Evolutionary conservation across 2,113 vertebrate species (phyloP).

Genomic region (Okapia johnstoni): DNA sequence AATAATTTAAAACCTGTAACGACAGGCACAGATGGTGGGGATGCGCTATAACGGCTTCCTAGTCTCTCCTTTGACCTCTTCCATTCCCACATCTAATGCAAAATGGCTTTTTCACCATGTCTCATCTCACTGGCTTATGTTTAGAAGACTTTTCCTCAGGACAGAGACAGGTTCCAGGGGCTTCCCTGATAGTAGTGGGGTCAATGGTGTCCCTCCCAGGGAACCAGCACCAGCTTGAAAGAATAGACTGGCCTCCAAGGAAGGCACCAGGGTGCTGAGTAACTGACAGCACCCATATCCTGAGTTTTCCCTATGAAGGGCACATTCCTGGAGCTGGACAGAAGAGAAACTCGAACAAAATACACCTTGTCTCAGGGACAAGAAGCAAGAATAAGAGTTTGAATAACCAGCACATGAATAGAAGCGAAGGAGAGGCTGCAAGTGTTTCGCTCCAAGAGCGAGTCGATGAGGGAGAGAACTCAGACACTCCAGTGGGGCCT

Average conservation of each 20-base stretch:
- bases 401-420: neutral
- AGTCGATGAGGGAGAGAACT: neutral
- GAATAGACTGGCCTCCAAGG: neutral
- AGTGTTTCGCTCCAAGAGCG: neutral
- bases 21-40: neutral
- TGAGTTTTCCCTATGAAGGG: neutral
- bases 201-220: constrained; percentile 15
- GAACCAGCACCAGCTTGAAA: constrained; percentile 10
- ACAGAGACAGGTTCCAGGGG: neutral
- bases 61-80: neutral
- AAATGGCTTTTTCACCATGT: neutral
- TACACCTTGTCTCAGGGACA: neutral
- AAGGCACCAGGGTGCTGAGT: neutral
- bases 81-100: neutral
- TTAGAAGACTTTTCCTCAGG: neutral
- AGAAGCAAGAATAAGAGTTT: neutral
- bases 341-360: neutral
- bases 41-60: neutral
- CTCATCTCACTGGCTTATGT: neutral
- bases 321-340: neutral
- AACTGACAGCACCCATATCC: neutral
- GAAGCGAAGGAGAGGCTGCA: neutral
- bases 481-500: neutral
- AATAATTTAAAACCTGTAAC: neutral
- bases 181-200: constrained; percentile 38